phyloP scores from a whole-genome alignment of 2,797 vertebrate genomes.

The Erethizon dorsatum region DNA sequence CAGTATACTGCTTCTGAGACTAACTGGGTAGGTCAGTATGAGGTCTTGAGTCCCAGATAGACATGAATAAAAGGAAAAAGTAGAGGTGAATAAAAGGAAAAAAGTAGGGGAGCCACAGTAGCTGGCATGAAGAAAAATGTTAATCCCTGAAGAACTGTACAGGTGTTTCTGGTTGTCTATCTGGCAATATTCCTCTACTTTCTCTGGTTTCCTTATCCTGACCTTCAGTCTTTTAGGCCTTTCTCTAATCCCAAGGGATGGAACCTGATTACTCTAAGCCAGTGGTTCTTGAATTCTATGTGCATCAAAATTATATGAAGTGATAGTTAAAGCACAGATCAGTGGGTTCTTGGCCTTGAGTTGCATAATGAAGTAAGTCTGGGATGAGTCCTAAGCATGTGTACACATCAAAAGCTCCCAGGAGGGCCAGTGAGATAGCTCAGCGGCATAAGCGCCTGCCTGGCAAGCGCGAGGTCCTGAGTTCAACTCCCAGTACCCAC shows the following conservation, averaged over 20 bases:
- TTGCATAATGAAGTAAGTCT: not conserved
- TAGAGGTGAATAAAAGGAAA: not conserved
- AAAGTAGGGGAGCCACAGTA: not conserved
- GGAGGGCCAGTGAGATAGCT: no score
- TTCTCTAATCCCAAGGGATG: not conserved
- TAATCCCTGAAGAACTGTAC: not conserved
- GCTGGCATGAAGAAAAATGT: not conserved
- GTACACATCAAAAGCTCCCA: not conserved
- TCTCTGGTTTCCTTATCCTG: not conserved
- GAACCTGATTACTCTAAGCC: not conserved
- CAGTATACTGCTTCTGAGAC: not conserved
- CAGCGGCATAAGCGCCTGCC: no score
- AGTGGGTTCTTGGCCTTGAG: not conserved
- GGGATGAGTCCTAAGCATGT: not conserved
- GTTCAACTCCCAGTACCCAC: no score
- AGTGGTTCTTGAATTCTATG: not conserved
- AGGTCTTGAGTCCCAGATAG: not conserved
- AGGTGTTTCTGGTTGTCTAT: not conserved
- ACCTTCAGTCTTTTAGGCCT: not conserved
- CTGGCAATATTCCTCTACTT: not conserved
- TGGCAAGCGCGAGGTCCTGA: no score
- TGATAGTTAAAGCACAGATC: not conserved
- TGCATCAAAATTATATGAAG: not conserved
- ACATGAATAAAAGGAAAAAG: not conserved
- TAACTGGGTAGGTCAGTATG: not conserved